Conservation (phyloP, 2,888 invertebrate genomes). For the Tenthredo livida region DNA sequence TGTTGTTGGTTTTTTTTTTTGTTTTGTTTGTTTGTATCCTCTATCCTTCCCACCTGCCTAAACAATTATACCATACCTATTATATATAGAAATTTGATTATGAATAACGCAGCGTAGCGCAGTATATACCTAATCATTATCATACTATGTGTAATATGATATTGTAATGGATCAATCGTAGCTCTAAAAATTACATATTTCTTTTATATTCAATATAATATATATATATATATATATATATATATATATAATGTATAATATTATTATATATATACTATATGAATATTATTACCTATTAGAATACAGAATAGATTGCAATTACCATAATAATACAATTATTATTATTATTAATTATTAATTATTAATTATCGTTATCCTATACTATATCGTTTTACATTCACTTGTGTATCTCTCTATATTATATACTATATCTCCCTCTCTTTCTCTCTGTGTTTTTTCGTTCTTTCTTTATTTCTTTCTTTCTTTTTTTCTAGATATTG, state of each 20-base stretch:
- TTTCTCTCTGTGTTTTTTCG: background rate
- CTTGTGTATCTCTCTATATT: background rate
- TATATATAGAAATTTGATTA: no score
- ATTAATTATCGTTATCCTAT: slow-evolving; percentile 51
- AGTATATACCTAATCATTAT: background rate
- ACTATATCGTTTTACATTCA: background rate
- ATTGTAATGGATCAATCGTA: slow-evolving; percentile 9
- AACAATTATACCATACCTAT: no score
- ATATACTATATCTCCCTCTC: background rate
- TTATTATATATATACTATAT: background rate
- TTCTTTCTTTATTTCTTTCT: background rate
- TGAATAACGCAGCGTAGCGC: no score
- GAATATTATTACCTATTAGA: slow-evolving; percentile 69
- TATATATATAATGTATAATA: no score
- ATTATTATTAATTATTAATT: slow-evolving; percentile 55
- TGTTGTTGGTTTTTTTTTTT: background rate
- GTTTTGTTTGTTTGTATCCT: background rate
- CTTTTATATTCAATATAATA: slow-evolving; percentile 66
- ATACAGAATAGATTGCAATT: slow-evolving; percentile 65
- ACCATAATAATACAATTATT: slow-evolving; percentile 61
- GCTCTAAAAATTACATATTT: slow-evolving; percentile 64
- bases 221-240: no score
- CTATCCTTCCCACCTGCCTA: slow-evolving; percentile 1
- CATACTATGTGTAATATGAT: background rate
- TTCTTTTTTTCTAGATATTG: no score